A percentile compares a stretch with the other conserved stretches of the same genome.
Conservation (phyloP, 2,797 vertebrate genomes). For the Poeciliopsis paucimaculata region DNA sequence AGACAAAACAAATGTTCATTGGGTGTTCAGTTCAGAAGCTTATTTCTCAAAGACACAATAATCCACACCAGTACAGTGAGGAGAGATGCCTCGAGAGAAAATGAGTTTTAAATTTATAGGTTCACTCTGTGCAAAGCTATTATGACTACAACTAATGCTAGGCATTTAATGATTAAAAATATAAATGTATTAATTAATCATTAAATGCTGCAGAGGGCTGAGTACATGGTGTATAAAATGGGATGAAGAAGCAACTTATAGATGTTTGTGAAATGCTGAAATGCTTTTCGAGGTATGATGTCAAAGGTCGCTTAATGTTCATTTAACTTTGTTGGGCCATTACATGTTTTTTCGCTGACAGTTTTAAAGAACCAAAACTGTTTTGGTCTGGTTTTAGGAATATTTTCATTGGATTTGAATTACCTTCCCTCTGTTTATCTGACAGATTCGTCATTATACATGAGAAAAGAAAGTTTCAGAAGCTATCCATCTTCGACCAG, state of each 20-base stretch:
- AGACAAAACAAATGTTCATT: constrained; percentile 21
- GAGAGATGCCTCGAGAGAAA: background rate
- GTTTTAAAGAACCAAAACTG: background rate
- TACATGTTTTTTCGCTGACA: background rate
- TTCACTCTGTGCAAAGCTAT: background rate
- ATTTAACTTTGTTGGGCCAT: background rate
- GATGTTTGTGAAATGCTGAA: background rate
- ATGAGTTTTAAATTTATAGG: constrained; percentile 4
- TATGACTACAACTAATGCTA: background rate
- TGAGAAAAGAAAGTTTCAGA: background rate
- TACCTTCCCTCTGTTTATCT: background rate
- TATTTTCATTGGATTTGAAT: background rate
- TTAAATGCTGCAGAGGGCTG: background rate
- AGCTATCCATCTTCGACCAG: background rate
- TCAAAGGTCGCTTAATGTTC: background rate
- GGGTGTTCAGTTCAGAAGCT: constrained; percentile 11
- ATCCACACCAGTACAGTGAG: constrained; percentile 12
- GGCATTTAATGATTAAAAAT: constrained; percentile 1
- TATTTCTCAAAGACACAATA: constrained; percentile 23
- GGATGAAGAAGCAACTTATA: background rate
- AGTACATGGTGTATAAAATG: background rate
- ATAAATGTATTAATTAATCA: background rate
- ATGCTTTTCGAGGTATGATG: background rate
- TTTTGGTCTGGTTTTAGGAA: background rate
- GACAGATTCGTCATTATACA: background rate